Evolutionary conservation across 2,888 invertebrate species (phyloP), one percentile per base, ranked within the genome.

Genomic region (Globia sparganii): DNA sequence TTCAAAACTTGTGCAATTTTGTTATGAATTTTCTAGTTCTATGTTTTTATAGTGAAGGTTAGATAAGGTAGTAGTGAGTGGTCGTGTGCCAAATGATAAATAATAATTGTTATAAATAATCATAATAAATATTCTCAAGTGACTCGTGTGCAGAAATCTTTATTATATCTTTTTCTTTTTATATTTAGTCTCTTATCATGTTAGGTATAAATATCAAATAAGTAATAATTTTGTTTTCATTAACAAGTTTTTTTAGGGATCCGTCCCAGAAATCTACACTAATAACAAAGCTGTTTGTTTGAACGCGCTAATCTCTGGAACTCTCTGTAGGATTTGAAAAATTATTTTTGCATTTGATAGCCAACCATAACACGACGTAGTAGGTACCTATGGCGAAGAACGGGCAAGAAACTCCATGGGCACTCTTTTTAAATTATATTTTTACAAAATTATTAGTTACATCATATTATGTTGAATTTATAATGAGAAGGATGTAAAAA

Each of bases 1-100:
- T 79, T 61, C 68, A 85, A 59, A 43, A 67, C 13, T 84, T 84
- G 74, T 81, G 74, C 49, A 78, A 83, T 84, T 72, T 68, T 64
- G 31, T 37, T n/a, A 61, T 67, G 59, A 70, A 77, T 58, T 80
- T 81, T 76, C 59, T 31, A 80, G 68, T 58, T 58, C n/a, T 72
- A 78, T 49, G 46, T 59, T 75, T 43, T 74, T 59, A 65, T 56
- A 46, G 15, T 49, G 53, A 34, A 34, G 34, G 11, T 67, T 28
- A 28, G 40, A 74, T 81, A 70, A 69, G 49, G 46, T 28, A 40
- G 15, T 18, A 46, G 11, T 49, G 21, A 46, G 11, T 49, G 25
- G 21, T 74, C 74, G 83, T 83, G 70, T 81, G 78, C 61, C 31
- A 37, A 70, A 46, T 49, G 72, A 77, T 76, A 46, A 31, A 13